Percentiles rank a stretch among this genome's conserved stretches.
phyloP scores from a whole-genome alignment of 2,888 invertebrate species.

The Polyploca ridens region DNA sequence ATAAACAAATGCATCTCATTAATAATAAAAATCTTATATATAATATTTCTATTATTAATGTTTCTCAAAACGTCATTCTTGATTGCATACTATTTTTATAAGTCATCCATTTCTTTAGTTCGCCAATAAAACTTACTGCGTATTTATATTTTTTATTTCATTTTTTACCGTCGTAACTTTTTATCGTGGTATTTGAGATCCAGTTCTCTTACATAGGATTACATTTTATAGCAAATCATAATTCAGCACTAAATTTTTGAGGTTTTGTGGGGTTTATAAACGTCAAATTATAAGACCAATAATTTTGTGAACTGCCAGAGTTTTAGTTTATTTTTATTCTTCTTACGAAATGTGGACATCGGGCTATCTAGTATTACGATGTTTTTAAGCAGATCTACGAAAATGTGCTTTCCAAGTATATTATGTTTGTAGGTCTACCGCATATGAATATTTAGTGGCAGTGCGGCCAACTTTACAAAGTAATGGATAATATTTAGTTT shows the following conservation, averaged over 20 bases:
- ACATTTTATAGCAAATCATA: slow-evolving; percentile 7
- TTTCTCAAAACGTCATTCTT: not conserved
- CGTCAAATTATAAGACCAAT: slow-evolving; percentile 4
- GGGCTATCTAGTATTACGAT: not conserved
- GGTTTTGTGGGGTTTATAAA: slow-evolving; percentile 8
- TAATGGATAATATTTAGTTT: not conserved
- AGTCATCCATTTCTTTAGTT: not conserved
- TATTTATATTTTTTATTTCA: not conserved
- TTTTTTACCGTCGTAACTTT: not conserved
- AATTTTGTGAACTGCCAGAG: slow-evolving; percentile 2
- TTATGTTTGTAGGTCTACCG: not conserved
- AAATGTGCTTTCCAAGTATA: not conserved
- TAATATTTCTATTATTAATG: not conserved
- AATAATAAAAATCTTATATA: slow-evolving; percentile 4
- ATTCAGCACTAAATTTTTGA: slow-evolving; percentile 2
- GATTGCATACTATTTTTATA: not conserved
- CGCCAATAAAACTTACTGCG: not conserved
- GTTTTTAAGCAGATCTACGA: not conserved
- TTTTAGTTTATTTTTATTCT: slow-evolving; percentile 1
- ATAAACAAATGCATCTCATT: slow-evolving; percentile 9
- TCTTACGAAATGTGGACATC: slow-evolving; percentile 8
- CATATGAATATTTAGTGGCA: not conserved
- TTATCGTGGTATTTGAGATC: not conserved
- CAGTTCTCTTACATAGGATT: slow-evolving; percentile 8
- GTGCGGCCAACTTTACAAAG: not conserved